Base-by-base conservation (phyloP, 92 coral and sea anemone species). In the Porites lobata region DNA sequence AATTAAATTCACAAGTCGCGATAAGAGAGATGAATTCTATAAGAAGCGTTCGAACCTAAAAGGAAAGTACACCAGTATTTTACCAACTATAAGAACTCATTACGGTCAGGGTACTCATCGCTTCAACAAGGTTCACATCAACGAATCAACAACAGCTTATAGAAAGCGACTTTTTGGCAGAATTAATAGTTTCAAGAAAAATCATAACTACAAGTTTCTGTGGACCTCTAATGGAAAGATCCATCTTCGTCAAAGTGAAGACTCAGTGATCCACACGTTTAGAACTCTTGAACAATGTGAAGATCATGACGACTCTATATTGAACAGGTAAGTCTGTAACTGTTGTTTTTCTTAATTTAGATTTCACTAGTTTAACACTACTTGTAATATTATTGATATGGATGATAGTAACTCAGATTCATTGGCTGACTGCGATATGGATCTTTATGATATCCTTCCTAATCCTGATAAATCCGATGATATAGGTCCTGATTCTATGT, bases 381-480 rank as follows among this genome's bases (percentile, higher is more conserved):
- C 47, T 38, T 5, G 47, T 38, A 38, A 38, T 4, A 38, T 38
- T 38, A 4, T 38, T 38, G 47, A 38, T 3, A 38, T 38, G 47
- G 47, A 38, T 38, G 47, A 38, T 38, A 38, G 47, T 38, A 38
- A 38, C 47, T 38, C 47, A 38, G 47, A 38, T 38, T 38, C 4
- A 38, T 38, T 38, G 6, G 5, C 47, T 38, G 47, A 38, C 47
- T 38, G 47, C 47, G 47, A 38, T 24, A 65, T 19, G n/a, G 69
- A 15, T 65, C 69, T 65, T 7, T 65, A 65, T 65, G 22, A 65
- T 65, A 18, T 65, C 22, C 69, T 65, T 24, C 69, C 69, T 65
- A 65, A 65, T 65, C 69, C 69, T 65, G 24, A 65, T 24, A 65
- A 65, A 7, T 18, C 69, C n/a, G 69, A 65, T 65, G 69, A 65